These are phyloP conservation scores for Drosophila busckii DNA, from an alignment of 1,140 invertebrate genomes.

Conservation along the genomic window DNA sequence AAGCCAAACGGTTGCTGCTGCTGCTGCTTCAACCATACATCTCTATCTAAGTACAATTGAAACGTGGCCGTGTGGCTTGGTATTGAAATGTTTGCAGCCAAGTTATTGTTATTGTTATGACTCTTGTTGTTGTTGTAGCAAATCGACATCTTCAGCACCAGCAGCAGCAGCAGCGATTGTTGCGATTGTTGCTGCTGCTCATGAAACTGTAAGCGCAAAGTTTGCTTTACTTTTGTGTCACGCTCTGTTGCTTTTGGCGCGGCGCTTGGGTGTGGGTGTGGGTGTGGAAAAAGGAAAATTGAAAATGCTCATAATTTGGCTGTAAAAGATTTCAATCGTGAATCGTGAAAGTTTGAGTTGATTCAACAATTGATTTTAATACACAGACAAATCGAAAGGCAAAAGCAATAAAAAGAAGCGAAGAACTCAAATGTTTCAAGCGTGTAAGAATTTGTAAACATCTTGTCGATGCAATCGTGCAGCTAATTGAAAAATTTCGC, in stretches of 20 bases:
- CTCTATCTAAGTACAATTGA: constrained; percentile 57
- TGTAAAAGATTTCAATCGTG: constrained; percentile 77
- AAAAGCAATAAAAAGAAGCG: not conserved
- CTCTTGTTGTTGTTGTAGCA: constrained; percentile 40
- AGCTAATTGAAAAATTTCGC: constrained; percentile 69
- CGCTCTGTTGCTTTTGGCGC: constrained; percentile 57
- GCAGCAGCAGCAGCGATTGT: constrained; percentile 19
- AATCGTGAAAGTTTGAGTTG: constrained; percentile 64
- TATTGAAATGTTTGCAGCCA: constrained; percentile 72
- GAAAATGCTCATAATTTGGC: constrained; percentile 75
- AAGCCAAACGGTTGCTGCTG: constrained; percentile 51
- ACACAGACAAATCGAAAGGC: constrained; percentile 8
- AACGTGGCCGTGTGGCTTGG: constrained; percentile 62
- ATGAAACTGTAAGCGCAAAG: constrained; percentile 71
- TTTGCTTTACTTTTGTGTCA: constrained; percentile 76
- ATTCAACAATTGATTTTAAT: constrained; percentile 74
- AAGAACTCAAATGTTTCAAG: constrained; percentile 16
- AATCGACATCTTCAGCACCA: constrained; percentile 57
- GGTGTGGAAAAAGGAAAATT: constrained; percentile 46
- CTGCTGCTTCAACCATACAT: constrained; percentile 15
- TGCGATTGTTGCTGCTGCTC: constrained; percentile 52
- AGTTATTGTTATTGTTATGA: constrained; percentile 76
- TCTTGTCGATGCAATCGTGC: constrained; percentile 75
- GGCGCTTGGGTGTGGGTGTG: not conserved
- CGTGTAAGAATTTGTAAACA: constrained; percentile 55